A percentile compares a stretch with the other conserved stretches of the same genome.
These are phyloP conservation scores for Hycleus cichorii DNA, from an alignment of 1,140 invertebrate genomes.

Conservation along the genomic window DNA sequence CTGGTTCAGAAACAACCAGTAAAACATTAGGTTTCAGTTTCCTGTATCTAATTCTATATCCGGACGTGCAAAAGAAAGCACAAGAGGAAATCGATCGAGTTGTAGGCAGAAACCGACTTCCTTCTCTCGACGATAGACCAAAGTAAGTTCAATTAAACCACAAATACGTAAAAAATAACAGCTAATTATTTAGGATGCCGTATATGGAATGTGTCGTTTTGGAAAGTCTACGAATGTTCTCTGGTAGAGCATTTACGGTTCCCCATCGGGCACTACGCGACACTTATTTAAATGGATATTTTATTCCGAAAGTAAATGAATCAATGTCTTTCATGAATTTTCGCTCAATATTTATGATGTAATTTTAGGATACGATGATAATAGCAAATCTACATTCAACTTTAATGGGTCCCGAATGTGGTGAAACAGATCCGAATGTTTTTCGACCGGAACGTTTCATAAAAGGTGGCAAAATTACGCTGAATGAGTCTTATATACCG, in stretches of 20 bases:
- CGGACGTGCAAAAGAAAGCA: constrained; percentile 69
- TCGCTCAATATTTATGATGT: neutral
- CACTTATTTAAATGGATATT: constrained; percentile 61
- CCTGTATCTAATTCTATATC: constrained; percentile 67
- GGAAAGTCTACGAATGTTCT: constrained; percentile 70
- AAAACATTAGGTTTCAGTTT: constrained; percentile 74
- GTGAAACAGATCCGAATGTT: constrained; percentile 61
- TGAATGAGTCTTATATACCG: constrained; percentile 66
- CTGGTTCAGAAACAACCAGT: constrained; percentile 72
- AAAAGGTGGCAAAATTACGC: constrained; percentile 53
- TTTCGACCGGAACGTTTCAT: constrained; percentile 76
- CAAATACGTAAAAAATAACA: neutral
- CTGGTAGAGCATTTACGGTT: constrained; percentile 68
- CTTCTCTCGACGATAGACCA: constrained; percentile 59
- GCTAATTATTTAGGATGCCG: constrained; percentile 56
- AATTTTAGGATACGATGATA: constrained; percentile 66
- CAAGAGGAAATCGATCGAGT: constrained; percentile 75
- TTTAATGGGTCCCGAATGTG: constrained; percentile 59
- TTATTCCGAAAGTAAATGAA: constrained; percentile 62
- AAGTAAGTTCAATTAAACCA: constrained; percentile 46
- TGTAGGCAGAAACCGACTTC: constrained; percentile 58
- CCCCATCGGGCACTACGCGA: constrained; percentile 68
- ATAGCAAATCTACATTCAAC: constrained; percentile 73
- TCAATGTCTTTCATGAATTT: neutral
- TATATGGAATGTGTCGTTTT: constrained; percentile 71